phyloP scores from a whole-genome alignment of 1,140 invertebrate species.

The Aporrectodea caliginosa region DNA sequence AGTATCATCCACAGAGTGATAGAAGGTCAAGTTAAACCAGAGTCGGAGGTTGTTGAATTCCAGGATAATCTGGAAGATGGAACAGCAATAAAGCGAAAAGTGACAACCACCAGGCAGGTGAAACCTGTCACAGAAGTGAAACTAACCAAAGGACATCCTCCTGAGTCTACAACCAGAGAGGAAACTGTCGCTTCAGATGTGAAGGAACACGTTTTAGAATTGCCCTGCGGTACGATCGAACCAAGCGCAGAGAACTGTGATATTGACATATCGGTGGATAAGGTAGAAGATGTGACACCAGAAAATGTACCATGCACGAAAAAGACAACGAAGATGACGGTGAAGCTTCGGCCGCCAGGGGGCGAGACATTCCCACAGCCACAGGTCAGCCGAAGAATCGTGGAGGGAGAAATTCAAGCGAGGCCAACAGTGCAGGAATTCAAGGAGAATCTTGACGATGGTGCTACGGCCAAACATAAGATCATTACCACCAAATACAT shows the following conservation, averaged over 20 bases:
- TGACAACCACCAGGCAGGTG: conserved; percentile 35
- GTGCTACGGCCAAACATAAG: conserved; percentile 10
- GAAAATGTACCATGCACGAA: neutral
- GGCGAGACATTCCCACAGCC: neutral
- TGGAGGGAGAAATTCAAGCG: conserved; percentile 18
- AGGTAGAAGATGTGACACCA: neutral
- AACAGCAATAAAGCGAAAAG: conserved; percentile 38
- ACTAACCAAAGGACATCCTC: neutral
- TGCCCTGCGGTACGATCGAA: neutral
- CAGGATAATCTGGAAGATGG: conserved; percentile 45
- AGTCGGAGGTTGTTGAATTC: conserved; percentile 38
- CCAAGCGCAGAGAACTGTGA: neutral
- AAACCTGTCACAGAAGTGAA: conserved; percentile 25
- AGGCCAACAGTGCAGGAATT: neutral
- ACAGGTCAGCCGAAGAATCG: too few relatives aligned
- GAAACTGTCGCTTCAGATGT: neutral
- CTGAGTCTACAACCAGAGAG: neutral
- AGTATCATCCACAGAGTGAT: neutral
- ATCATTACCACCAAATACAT: conserved; percentile 11
- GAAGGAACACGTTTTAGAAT: neutral
- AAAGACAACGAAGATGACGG: neutral
- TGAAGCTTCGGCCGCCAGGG: neutral
- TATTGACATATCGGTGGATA: neutral
- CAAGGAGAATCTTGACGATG: conserved; percentile 7
- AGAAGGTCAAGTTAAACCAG: conserved; percentile 11